Base-by-base conservation (phyloP, 1,140 invertebrate genomes). In the Achroia grisella region DNA sequence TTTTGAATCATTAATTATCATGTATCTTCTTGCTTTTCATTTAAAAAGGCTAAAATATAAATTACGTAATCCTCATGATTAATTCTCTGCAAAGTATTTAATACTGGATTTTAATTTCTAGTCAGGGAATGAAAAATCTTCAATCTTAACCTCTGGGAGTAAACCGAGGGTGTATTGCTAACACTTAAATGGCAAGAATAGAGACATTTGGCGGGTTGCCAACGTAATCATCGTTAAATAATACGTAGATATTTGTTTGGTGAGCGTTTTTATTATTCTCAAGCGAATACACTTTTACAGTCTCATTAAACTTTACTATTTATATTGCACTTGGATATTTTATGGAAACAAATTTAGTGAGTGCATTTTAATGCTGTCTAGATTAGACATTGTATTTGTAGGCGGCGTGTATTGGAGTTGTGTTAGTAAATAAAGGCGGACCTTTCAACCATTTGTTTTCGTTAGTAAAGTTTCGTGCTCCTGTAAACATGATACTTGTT, bases 171-270 rank as follows among this genome's bases (percentile, higher is more conserved):
- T 36, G 42, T 48, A 43, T 51, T 41, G 43, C 50, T 47, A 56
- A 65, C 46, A 50, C 43, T 54, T 48, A 57, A 23, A 23, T 23
- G 50, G 39, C 46, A 42, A 34, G 44, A 53, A 66, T 62, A 66
- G 68, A 61, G 52, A 55, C 50, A 29, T 44, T 23, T 72, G 69
- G 69, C 69, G 32, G 14, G 8, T 13, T 14, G 63, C 69, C 69
- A 72, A 61, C 58, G 48, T 58, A 72, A 70, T 72, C 66, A 65
- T 60, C 56, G 57, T 47, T 53, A 57, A 60, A 66, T 69, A 59
- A 60, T 56, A 49, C 44, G 36, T 48, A 48, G 58, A 56, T 55
- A 60, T 51, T 60, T 60, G 57, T 62, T 60, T 60, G 62, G 47
- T 49, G 41, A 56, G 42, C 53, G 54, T 60, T 52, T 63, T 52